Conservation (phyloP, 2,888 invertebrate species). For the Allacma fusca region DNA sequence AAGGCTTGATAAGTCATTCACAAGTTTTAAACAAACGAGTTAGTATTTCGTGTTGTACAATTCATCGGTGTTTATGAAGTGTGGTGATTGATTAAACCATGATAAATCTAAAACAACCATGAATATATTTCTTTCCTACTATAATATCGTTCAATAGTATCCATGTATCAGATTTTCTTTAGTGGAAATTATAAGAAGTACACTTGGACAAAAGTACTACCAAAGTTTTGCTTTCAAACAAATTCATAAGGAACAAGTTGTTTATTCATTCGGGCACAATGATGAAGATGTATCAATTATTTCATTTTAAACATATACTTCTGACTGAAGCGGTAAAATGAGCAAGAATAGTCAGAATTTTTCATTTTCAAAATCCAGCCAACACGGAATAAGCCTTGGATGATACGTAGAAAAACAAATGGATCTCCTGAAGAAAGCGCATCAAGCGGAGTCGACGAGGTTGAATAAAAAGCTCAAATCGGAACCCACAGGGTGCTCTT, state of each 20-base stretch:
- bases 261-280: neutral
- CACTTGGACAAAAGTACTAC: no score
- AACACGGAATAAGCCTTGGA: neutral
- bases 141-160: no score
- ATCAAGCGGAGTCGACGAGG: conserved; percentile 56
- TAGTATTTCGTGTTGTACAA: neutral
- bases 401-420: neutral
- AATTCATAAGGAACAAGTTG: neutral
- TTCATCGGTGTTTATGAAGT: neutral
- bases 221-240: neutral
- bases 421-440: neutral
- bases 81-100: no score
- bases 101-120: no score
- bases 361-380: neutral
- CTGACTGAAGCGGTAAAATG: neutral
- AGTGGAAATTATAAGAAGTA: no score
- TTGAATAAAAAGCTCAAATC: conserved; percentile 71
- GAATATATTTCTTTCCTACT: no score
- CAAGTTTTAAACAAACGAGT: neutral
- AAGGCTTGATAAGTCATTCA: neutral
- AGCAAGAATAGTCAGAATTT: neutral
- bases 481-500: conserved; percentile 69
- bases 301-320: neutral
- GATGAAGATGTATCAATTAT: neutral
- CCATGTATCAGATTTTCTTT: no score